Percentiles rank a stretch among this genome's conserved stretches.
Conservation (phyloP, 2,113 vertebrate species). For the Rhea americana region DNA sequence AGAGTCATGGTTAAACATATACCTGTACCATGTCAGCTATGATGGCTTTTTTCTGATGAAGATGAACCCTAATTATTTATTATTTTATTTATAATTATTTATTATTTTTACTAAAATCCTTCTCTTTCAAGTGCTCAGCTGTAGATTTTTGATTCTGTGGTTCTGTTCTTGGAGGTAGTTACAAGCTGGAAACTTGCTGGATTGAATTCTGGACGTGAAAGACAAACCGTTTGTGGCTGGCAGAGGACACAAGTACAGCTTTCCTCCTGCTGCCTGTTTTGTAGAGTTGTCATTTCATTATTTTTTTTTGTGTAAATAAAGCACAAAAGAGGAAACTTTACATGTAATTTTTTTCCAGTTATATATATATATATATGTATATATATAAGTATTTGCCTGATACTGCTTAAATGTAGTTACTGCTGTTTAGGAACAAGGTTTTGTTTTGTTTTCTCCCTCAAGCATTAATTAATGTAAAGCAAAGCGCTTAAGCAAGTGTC, state of each 20-base stretch:
- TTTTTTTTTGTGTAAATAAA: not conserved
- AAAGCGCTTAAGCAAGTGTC: not conserved
- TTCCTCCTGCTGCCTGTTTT: not conserved
- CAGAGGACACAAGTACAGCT: not conserved
- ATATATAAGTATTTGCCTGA: not conserved
- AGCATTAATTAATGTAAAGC: not conserved
- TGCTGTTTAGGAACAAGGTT: not conserved
- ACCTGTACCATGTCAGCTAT: not conserved
- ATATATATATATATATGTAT: too few species aligned
- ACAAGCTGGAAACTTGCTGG: not conserved
- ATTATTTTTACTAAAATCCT: not conserved
- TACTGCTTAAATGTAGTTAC: rapidly evolving
- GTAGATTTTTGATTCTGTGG: rapidly evolving
- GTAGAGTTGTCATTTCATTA: not conserved
- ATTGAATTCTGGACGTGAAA: not conserved
- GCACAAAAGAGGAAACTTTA: not conserved
- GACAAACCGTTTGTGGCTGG: not conserved
- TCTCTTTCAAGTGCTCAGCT: not conserved
- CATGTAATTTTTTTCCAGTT: not conserved
- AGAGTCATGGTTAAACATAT: not conserved
- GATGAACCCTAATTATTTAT: not conserved
- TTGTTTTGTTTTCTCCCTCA: not conserved
- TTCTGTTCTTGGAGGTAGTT: not conserved
- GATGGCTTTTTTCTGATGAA: not conserved
- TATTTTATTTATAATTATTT: not conserved